phyloP scores from a whole-genome alignment of 2,797 vertebrate genomes.

The Philypnodon macrostomus region DNA sequence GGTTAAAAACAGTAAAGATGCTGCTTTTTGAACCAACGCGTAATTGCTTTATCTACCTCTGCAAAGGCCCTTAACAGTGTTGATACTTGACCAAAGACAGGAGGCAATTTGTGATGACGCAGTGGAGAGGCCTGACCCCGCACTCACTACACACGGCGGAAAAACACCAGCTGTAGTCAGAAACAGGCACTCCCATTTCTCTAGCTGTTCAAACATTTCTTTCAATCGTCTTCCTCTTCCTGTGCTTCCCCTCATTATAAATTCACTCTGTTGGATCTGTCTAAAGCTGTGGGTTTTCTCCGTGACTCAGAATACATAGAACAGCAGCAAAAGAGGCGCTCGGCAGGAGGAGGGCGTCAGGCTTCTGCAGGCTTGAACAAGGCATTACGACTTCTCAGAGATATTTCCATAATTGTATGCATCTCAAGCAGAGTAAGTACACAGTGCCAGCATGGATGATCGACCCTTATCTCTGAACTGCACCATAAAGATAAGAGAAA shows the following conservation, averaged over 20 bases:
- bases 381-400: constrained; percentile 71
- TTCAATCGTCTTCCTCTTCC: constrained; percentile 19
- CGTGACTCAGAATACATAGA: constrained; percentile 38
- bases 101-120: constrained; percentile 48
- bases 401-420: constrained; percentile 81
- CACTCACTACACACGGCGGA: constrained; percentile 41
- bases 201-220: constrained; percentile 45
- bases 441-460: constrained; percentile 73
- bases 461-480: constrained; percentile 75
- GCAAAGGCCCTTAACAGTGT: constrained; percentile 47
- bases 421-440: constrained; percentile 68
- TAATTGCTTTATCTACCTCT: constrained; percentile 43
- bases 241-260: constrained; percentile 47
- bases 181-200: constrained; percentile 29
- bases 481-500: constrained; percentile 71
- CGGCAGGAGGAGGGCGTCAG: not conserved
- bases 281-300: constrained; percentile 47
- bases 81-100: constrained; percentile 62
- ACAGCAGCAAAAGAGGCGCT: constrained; percentile 5
- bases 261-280: constrained; percentile 36
- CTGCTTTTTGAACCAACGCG: constrained; percentile 38
- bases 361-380: constrained; percentile 57
- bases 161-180: constrained; percentile 11
- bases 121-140: constrained; percentile 42
- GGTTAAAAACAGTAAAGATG: constrained; percentile 18